Conservation (phyloP, 2,113 vertebrate genomes). For the Mirza zaza region DNA sequence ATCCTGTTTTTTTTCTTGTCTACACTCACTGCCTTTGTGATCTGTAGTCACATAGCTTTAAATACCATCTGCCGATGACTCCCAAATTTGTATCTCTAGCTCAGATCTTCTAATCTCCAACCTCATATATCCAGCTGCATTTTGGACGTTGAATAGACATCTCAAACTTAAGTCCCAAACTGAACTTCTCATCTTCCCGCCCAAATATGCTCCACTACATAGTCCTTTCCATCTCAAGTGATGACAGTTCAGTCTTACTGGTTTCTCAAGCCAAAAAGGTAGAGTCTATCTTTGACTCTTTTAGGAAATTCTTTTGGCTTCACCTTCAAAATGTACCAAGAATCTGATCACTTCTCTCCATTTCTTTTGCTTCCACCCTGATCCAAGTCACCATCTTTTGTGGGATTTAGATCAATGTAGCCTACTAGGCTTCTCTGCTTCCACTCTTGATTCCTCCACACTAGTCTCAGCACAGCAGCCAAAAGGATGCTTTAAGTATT, state of each 20-base stretch:
- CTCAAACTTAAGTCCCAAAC: neutral
- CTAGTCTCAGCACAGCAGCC: neutral
- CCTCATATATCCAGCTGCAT: neutral
- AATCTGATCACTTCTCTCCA: neutral
- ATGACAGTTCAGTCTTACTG: neutral
- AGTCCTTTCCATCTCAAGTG: neutral
- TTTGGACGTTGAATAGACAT: neutral
- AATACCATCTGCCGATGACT: neutral
- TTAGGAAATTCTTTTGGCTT: neutral
- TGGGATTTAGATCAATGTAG: neutral
- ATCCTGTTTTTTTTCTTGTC: neutral
- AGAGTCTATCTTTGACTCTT: neutral
- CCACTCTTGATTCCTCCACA: neutral
- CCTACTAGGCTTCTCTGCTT: neutral
- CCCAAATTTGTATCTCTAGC: neutral
- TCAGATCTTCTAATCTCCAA: neutral
- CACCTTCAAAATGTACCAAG: neutral
- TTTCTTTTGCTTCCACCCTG: neutral
- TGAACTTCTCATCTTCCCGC: neutral
- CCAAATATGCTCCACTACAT: neutral
- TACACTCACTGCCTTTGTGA: neutral
- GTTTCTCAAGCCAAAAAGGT: neutral
- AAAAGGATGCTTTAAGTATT: neutral
- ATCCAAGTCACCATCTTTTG: neutral
- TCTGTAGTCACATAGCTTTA: neutral